Evolutionary conservation across 2,113 vertebrate species (phyloP).

Genomic region (Corynorhinus townsendii): DNA sequence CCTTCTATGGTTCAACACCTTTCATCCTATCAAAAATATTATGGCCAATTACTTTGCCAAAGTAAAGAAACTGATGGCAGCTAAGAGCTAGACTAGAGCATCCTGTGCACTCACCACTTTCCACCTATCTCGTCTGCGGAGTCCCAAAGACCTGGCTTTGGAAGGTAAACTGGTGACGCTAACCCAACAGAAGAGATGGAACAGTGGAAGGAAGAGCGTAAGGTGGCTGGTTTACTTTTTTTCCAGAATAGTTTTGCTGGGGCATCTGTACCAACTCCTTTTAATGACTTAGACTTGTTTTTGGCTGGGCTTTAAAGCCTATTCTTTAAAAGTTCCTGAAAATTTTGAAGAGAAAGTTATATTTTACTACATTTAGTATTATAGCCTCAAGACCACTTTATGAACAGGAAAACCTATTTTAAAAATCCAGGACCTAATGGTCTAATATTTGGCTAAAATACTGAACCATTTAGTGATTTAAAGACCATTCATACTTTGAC

Average conservation of each 20-base stretch:
- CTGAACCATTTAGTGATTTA: neutral
- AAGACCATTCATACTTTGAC: neutral
- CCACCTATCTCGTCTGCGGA: rapidly evolving
- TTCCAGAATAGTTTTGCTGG: neutral
- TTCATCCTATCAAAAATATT: neutral
- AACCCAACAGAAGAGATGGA: neutral
- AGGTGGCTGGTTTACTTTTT: neutral
- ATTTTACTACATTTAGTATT: neutral
- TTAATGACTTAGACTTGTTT: neutral
- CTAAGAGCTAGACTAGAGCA: neutral
- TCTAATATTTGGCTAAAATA: slow-evolving; percentile 14
- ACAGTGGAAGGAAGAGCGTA: neutral
- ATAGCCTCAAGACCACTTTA: neutral
- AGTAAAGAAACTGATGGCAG: neutral
- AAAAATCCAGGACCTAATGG: neutral
- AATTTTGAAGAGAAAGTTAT: neutral
- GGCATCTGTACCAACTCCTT: neutral
- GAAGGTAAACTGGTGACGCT: neutral
- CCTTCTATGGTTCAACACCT: neutral
- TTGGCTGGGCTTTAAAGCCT: neutral
- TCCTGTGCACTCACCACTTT: neutral
- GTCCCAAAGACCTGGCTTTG: neutral
- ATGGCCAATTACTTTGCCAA: neutral
- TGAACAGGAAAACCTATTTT: neutral
- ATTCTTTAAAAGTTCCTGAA: neutral